Evolutionary conservation across 2,113 vertebrate genomes (phyloP).

Genomic region (Oreochromis spilurus): DNA sequence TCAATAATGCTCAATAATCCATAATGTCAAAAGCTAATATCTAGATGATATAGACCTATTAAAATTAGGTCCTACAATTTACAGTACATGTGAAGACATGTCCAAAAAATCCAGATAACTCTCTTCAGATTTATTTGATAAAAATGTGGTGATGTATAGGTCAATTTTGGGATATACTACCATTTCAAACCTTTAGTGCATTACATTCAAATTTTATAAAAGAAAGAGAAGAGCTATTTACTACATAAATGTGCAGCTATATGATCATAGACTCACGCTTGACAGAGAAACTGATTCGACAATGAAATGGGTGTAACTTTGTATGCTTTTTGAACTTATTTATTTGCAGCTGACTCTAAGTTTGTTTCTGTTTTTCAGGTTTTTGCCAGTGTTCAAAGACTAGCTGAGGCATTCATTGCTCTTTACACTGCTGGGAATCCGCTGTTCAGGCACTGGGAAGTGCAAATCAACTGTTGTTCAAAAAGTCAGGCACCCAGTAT

Average conservation of each 20-base stretch:
- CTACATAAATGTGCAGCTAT: neutral
- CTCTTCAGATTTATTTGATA: neutral
- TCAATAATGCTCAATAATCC: neutral
- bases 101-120: neutral
- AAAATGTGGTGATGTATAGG: neutral
- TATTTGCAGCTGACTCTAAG: neutral
- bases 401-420: conserved; percentile 82
- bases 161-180: neutral
- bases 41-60: fast-evolving
- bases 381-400: conserved; percentile 83
- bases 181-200: neutral
- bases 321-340: neutral
- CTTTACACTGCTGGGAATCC: conserved; percentile 85
- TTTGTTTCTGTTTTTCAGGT: conserved; percentile 68
- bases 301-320: neutral
- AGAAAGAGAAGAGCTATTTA: neutral
- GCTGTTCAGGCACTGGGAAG: conserved; percentile 85
- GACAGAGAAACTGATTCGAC: neutral
- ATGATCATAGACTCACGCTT: neutral
- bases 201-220: neutral
- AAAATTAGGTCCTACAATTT: neutral
- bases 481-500: conserved; percentile 48
- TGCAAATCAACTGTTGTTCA: conserved; percentile 71
- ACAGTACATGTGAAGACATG: neutral
- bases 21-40: neutral